Base-by-base conservation (phyloP, 2,888 invertebrate genomes). In the Lasius platythorax region DNA sequence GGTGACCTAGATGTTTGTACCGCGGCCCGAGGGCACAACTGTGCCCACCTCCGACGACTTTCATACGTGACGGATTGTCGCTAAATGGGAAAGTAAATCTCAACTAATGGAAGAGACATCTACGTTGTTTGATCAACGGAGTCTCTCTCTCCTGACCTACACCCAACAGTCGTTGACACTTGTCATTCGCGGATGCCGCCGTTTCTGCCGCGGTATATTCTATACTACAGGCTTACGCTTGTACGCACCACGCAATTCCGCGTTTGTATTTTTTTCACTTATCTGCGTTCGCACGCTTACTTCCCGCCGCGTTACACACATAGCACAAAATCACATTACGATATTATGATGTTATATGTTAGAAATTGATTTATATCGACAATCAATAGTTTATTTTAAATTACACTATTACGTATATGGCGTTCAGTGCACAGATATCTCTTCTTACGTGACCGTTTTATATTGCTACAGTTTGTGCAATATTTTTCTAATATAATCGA, bases 21-120 rank as follows among this genome's bases (percentile, higher is more conserved):
- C 46, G 67, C 72, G 70, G 76, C 83, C 85, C 81, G 84, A 85
- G 89, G 88, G 84, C 74, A 83, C 56, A 72, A 73, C 61, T 81
- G 70, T 88, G 82, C 85, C 76, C 85, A 87, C 75, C 89, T 78
- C 75, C 88, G 87, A 78, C 88, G 92, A 93, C 94, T 94, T 94
- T 94, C 94, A 93, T 94, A 94, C 93, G 91, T 94, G 93, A 92
- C 94, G 90, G 90, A 90, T 92, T 91, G 91, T 94, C 94, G 94
- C 93, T 94, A 94, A 94, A 93, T 93, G 93, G 91, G 91, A 94
- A 93, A 93, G 94, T 93, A 93, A 94, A 94, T 94, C 93, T 92
- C 85, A 93, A 91, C 93, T 94, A 94, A 94, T 94, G 94, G 94
- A 94, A 94, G 93, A 94, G 94, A 93, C 94, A 93, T 93, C 93